phyloP scores from a whole-genome alignment of 2,113 vertebrate species.

The Carassius auratus region DNA sequence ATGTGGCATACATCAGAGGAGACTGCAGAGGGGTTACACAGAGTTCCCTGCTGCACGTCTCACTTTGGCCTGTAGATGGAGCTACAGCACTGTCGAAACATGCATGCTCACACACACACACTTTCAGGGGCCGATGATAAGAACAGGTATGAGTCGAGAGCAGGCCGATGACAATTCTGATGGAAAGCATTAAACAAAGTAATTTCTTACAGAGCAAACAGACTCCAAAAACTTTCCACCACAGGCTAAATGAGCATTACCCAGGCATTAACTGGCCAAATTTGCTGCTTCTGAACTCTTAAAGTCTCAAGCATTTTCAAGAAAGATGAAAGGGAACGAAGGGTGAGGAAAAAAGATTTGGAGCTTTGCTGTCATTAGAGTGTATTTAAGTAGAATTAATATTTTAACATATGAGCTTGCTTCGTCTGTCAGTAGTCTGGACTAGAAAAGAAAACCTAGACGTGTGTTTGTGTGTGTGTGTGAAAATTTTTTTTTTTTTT shows the following conservation, averaged over 20 bases:
- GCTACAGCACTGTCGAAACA: constrained; percentile 73
- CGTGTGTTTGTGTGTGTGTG: constrained; percentile 43
- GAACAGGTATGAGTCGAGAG: constrained; percentile 63
- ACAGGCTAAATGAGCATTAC: constrained; percentile 64
- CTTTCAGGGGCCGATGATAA: neutral
- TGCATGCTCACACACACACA: too few relatives aligned
- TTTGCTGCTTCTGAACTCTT: constrained; percentile 68
- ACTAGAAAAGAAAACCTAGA: constrained; percentile 69
- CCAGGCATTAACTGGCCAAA: constrained; percentile 50
- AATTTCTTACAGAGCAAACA: constrained; percentile 28
- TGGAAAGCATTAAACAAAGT: constrained; percentile 19
- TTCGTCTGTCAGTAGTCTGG: constrained; percentile 70
- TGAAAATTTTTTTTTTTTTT: constrained; percentile 57
- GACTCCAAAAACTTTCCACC: constrained; percentile 17
- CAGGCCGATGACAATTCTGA: constrained; percentile 4
- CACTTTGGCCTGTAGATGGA: constrained; percentile 73
- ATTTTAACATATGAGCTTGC: constrained; percentile 72
- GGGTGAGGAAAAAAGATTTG: constrained; percentile 63
- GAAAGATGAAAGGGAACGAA: constrained; percentile 65
- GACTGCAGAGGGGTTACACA: constrained; percentile 77
- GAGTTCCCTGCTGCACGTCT: constrained; percentile 74
- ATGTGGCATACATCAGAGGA: constrained; percentile 75
- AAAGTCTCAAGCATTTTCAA: constrained; percentile 67
- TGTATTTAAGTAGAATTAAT: constrained; percentile 77
- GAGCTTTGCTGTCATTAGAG: constrained; percentile 74